Base-by-base conservation (phyloP, 2,797 vertebrate species). In the Leptatherina wallacei region DNA sequence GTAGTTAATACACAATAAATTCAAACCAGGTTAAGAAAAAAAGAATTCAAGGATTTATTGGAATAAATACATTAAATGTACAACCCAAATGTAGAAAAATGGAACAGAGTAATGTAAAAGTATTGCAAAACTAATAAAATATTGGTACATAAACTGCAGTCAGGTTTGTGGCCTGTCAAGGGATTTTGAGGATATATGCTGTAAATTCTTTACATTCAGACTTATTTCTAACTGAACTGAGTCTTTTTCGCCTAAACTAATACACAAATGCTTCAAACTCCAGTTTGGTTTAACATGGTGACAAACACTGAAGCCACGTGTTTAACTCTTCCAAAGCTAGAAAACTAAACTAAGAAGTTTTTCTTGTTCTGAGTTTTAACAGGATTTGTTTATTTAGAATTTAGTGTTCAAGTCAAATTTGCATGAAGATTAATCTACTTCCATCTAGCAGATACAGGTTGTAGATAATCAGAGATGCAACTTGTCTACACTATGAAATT, bases 1-100 rank as follows among this genome's bases (percentile, higher is more conserved):
- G 27, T n/a, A 35, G 59, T 36, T 12, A 30, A 54, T 18, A 73
- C 49, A 71, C 24, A 74, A 63, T 74, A 68, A 83, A 81, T 8
- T 66, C 27, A 73, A 63, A 65, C 30, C 9, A 18, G 60, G 30
- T 38, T 44, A 65, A 57, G 11, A 60, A 78, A 79, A 79, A 79
- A 81, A 27, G 24, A 27, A 1, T 27, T n/a, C 40, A 72, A 79
- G 69, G 22, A 69, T 93, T 91, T 92, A 92, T 92, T 93, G 69
- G 51, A 90, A 87, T 77, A 91, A 85, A 61, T 75, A 51, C 63
- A 76, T 75, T 69, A 40, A 75, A 87, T 85, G 65, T 81, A 87
- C 71, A 90, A 80, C 69, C 77, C 69, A 87, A 75, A 63, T 56
- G 73, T 87, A 85, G 81, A 88, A 87, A 83, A 86, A 75, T 64